Evolutionary conservation across 2,797 vertebrate species (phyloP).

Genomic region (Lithobates pipiens): DNA sequence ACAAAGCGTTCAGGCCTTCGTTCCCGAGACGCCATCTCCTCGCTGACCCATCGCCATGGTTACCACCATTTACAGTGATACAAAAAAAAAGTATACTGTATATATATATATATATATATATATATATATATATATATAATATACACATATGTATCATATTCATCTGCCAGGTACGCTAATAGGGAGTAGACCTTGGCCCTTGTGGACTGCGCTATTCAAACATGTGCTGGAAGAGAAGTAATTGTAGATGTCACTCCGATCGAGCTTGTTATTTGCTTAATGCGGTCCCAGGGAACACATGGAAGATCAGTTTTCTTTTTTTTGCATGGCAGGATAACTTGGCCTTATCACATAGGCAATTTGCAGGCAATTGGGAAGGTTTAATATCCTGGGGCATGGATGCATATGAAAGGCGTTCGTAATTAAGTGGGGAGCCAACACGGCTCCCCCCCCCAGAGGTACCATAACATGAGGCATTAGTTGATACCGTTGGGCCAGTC

Average conservation of each 20-base stretch:
- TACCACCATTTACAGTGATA: slow-evolving; percentile 68
- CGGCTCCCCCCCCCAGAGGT: slow-evolving; percentile 65
- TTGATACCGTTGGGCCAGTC: slow-evolving; percentile 62
- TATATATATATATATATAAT: slow-evolving; percentile 66
- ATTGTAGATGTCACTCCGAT: slow-evolving; percentile 79
- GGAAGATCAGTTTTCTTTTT: slow-evolving; percentile 72
- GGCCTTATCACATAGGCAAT: slow-evolving; percentile 79
- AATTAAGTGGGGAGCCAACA: slow-evolving; percentile 72
- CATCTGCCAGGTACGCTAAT: slow-evolving; percentile 79
- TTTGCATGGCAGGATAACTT: slow-evolving; percentile 74
- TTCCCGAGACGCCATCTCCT: slow-evolving; percentile 62
- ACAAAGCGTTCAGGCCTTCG: not conserved
- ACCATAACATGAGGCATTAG: slow-evolving; percentile 65
- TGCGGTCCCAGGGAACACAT: slow-evolving; percentile 75
- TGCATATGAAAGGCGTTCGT: slow-evolving; percentile 71
- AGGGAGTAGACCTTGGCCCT: slow-evolving; percentile 74
- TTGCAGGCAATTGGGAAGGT: slow-evolving; percentile 77
- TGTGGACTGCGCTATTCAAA: slow-evolving; percentile 76
- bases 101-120: not conserved
- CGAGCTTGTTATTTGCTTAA: slow-evolving; percentile 79
- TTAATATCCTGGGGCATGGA: slow-evolving; percentile 73
- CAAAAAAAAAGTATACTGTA: not conserved
- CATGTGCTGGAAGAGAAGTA: slow-evolving; percentile 78
- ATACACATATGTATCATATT: slow-evolving; percentile 73
- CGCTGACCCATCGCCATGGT: slow-evolving; percentile 76